Base-by-base conservation (phyloP, 2,797 vertebrate species). In the Ibycter americanus region DNA sequence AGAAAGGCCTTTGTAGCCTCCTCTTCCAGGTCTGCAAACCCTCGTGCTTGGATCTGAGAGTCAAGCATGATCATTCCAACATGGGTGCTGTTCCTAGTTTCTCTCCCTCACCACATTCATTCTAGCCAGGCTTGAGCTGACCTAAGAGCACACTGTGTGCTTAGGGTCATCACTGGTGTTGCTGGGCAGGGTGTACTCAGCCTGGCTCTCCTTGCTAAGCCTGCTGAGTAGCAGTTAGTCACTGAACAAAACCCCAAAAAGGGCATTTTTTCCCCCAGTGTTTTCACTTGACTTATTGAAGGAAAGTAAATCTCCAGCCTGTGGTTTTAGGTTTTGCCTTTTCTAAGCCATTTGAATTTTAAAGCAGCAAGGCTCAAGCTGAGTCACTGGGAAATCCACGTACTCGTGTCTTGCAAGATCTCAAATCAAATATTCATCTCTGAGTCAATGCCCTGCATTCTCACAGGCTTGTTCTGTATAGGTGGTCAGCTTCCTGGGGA, bases 221-320 rank as follows among this genome's bases (percentile, higher is more conserved):
- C 76, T 96, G 51, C 42, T 0, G 18, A 79, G 77, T 73, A 72
- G 90, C 89, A 78, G 61, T 84, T 79, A 72, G 80, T 67, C 61
- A 85, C 76, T 89, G 76, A 95, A 78, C 87, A 95, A 91, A 93
- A 93, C 34, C 72, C 82, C 61, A 55, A 78, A 87, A 94, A 78
- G 68, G 87, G 65, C 82, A 67, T 81, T 92, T 95, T 83, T 80
- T 12, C 3, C 46, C 51, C 77, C 32, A 21, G 0, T 90, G 82
- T 91, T 96, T 97, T 96, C 65, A 36, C 61, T 94, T 55, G 83
- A 77, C 44, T 92, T 97, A 71, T 17, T 80, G 93, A 78, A 87
- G 51, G 65, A 87, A 94, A 85, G 90, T 78, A 92, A 85, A 94
- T 92, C 89, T 95, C 25, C 62, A 82, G 89, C 27, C 58, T 36